A percentile compares a stretch with the other conserved stretches of the same genome.
Evolutionary conservation across 2,797 vertebrate species (phyloP).

Genomic region (Halcyon badia): DNA sequence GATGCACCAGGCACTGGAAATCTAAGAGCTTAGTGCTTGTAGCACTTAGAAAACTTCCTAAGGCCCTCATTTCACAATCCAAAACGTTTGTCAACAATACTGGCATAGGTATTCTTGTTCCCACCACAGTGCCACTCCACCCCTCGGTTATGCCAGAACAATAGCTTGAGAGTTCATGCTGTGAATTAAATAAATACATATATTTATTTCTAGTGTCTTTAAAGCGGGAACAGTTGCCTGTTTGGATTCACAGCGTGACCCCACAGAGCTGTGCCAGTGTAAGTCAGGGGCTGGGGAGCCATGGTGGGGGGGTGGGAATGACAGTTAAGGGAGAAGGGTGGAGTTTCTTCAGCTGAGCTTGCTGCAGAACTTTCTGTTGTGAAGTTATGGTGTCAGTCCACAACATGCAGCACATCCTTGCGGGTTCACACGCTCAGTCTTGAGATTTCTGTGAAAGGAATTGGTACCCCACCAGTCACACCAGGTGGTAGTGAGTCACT

Average conservation of each 20-base stretch:
- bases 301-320: not conserved
- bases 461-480: not conserved
- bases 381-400: not conserved
- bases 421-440: not conserved
- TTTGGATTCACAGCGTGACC: not conserved
- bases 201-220: conserved; percentile 7
- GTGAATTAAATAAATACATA: conserved; percentile 56
- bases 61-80: conserved; percentile 7
- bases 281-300: not conserved
- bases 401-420: not conserved
- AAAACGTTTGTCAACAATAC: conserved; percentile 48
- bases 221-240: not conserved
- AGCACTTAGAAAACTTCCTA: not conserved
- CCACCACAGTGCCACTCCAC: not conserved
- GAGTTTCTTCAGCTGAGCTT: not conserved
- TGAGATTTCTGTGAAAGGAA: not conserved
- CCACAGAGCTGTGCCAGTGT: not conserved
- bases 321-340: not conserved
- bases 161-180: conserved; percentile 44
- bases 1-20: not conserved
- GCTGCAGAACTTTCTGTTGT: not conserved
- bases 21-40: not conserved
- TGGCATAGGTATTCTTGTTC: conserved; percentile 50
- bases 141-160: conserved; percentile 30
- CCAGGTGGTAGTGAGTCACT: not conserved